Evolutionary conservation across 2,888 invertebrate species (phyloP), one percentile per base, ranked within the genome.

Genomic region (Melitaea athalia): DNA sequence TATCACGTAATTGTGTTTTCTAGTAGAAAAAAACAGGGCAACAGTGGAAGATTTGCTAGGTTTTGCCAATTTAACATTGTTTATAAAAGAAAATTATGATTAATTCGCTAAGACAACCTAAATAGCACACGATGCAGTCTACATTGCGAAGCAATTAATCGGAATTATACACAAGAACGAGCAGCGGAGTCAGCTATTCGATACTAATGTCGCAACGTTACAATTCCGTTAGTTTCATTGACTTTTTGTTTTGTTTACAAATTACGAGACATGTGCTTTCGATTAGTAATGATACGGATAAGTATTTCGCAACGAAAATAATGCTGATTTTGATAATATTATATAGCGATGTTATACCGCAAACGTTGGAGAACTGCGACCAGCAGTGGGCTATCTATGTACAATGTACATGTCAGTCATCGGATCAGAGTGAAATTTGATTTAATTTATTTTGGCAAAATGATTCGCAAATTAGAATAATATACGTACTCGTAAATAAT

Each of bases 201-300:
- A 63, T 67, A 63, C 59, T 17, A 53, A 57, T 72, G 71, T 75
- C 70, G 73, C 72, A 74, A 72, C 52, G 64, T 8, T 38, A 31
- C 63, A 11, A 59, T 61, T 63, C 63, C 63, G 71, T 72, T 68
- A 69, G 60, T 64, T 69, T 67, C 67, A 69, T 65, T 71, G 71
- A 64, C 70, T 71, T 72, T 75, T 68, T 68, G 24, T 66, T 65
- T 76, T 75, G 76, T 75, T 75, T 72, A 68, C 63, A 61, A 70
- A 66, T 75, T 72, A 68, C 61, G 61, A 70, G 68, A 68, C 70
- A 72, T 72, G 66, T 68, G 59, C 62, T 72, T 73, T 74, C 72
- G 65, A 68, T 70, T 68, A 64, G 62, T 63, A 67, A 64, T 73
- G 73, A 69, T 72, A 60, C 50, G 49, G 49, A 68, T 69, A 31